Evolutionary conservation across 2,888 invertebrate species (phyloP).

Genomic region (Sesamia inferens): DNA sequence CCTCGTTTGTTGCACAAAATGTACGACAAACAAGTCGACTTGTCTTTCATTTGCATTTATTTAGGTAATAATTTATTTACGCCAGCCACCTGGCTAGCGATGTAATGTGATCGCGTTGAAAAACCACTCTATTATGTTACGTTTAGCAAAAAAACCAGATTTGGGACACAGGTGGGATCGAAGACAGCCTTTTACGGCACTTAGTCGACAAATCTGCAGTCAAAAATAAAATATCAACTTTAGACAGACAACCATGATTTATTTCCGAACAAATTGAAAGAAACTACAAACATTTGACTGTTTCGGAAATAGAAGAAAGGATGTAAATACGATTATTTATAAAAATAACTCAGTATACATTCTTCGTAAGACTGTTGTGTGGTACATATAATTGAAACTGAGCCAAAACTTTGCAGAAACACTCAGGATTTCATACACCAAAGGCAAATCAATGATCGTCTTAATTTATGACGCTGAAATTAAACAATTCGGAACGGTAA

Average conservation of each 20-base stretch:
- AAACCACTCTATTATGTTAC: slow-evolving; percentile 73
- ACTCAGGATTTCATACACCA: slow-evolving; percentile 36
- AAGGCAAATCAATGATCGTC: slow-evolving; percentile 37
- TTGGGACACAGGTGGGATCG: slow-evolving; percentile 64
- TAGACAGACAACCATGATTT: background rate
- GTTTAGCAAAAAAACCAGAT: slow-evolving; percentile 63
- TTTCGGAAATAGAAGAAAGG: slow-evolving; percentile 2
- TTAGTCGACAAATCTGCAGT: slow-evolving; percentile 12
- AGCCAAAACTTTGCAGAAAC: slow-evolving; percentile 44
- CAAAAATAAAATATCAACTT: background rate
- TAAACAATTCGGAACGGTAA: slow-evolving; percentile 23
- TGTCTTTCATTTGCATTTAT: slow-evolving; percentile 73
- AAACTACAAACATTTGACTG: slow-evolving; percentile 9
- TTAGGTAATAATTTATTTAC: slow-evolving; percentile 66
- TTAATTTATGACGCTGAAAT: slow-evolving; percentile 46
- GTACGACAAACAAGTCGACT: slow-evolving; percentile 69
- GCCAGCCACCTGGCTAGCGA: slow-evolving; percentile 77
- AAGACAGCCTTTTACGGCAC: slow-evolving; percentile 3
- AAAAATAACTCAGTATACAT: slow-evolving; percentile 37
- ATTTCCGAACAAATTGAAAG: background rate
- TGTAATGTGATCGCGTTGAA: slow-evolving; percentile 82
- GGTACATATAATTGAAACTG: slow-evolving; percentile 49
- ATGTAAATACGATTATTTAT: slow-evolving; percentile 36
- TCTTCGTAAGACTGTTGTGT: slow-evolving; percentile 24
- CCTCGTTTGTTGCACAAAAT: slow-evolving; percentile 65